phyloP scores from a whole-genome alignment of 2,797 vertebrate species.

The Semaprochilodus insignis region DNA sequence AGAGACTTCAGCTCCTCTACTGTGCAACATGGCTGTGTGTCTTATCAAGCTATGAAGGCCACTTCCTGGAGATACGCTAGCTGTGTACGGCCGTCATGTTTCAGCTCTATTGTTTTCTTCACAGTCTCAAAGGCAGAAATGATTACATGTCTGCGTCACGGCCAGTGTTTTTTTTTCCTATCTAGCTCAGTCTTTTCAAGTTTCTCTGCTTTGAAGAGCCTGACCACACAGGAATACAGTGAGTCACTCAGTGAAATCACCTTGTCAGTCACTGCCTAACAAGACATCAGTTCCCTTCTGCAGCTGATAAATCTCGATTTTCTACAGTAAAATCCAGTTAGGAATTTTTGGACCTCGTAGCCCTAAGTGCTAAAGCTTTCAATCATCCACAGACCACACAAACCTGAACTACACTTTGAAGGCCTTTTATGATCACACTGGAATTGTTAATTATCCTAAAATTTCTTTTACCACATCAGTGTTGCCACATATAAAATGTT shows the following conservation, averaged over 20 bases:
- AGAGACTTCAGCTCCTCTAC: not conserved
- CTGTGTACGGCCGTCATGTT: conserved; percentile 15
- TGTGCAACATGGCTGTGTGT: not conserved
- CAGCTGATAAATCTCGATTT: not conserved
- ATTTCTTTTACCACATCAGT: no score
- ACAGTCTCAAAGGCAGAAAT: conserved; percentile 33
- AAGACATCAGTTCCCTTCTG: not conserved
- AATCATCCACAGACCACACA: not conserved
- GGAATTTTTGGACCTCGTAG: not conserved
- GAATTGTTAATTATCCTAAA: no score
- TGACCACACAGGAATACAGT: conserved; percentile 26
- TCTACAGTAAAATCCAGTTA: conserved; percentile 12
- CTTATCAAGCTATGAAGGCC: conserved; percentile 20
- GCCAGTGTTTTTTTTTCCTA: not conserved
- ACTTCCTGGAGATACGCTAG: conserved; percentile 20
- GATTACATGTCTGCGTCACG: conserved; percentile 36
- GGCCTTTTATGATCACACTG: no score
- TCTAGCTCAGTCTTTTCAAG: conserved; percentile 27
- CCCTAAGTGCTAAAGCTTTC: not conserved
- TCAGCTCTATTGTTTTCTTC: conserved; percentile 33
- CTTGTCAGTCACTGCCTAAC: conserved; percentile 26
- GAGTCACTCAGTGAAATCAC: conserved; percentile 35
- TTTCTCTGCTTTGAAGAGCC: conserved; percentile 22
- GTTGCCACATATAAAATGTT: no score
- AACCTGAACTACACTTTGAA: not conserved